Evolutionary conservation across 1,140 invertebrate species (phyloP).

Genomic region (Nephila pilipes): DNA sequence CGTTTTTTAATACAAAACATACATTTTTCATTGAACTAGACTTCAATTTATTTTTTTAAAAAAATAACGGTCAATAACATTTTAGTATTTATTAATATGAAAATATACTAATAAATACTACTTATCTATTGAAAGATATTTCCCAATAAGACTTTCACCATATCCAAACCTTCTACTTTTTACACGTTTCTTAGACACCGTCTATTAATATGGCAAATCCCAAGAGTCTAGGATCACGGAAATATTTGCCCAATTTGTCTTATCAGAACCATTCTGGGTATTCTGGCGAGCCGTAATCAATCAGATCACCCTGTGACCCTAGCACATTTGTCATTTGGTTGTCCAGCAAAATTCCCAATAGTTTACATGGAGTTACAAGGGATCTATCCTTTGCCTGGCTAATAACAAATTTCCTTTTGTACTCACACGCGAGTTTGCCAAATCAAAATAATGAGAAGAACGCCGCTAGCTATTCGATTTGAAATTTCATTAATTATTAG

Average conservation of each 20-base stretch:
- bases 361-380: slow-evolving; percentile 34
- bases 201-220: background rate
- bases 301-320: slow-evolving; percentile 47
- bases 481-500: slow-evolving; percentile 65
- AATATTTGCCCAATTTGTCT: slow-evolving; percentile 50
- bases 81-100: too few relatives aligned
- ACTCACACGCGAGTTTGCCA: background rate
- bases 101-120: too few relatives aligned
- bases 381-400: background rate
- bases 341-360: slow-evolving; percentile 48
- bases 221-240: background rate
- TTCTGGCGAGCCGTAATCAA: slow-evolving; percentile 46
- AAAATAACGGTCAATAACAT: too few relatives aligned
- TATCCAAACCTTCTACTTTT: background rate
- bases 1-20: too few relatives aligned
- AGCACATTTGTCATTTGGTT: slow-evolving; percentile 50
- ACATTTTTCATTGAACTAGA: too few relatives aligned
- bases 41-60: too few relatives aligned
- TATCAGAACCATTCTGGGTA: slow-evolving; percentile 28
- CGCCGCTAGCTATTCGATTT: slow-evolving; percentile 57
- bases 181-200: background rate
- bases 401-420: slow-evolving; percentile 62
- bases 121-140: too few relatives aligned
- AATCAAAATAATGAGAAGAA: slow-evolving; percentile 61
- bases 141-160: too few relatives aligned